Evolutionary conservation across 2,113 vertebrate species (phyloP).

Genomic region (Microcebus griseorufus): DNA sequence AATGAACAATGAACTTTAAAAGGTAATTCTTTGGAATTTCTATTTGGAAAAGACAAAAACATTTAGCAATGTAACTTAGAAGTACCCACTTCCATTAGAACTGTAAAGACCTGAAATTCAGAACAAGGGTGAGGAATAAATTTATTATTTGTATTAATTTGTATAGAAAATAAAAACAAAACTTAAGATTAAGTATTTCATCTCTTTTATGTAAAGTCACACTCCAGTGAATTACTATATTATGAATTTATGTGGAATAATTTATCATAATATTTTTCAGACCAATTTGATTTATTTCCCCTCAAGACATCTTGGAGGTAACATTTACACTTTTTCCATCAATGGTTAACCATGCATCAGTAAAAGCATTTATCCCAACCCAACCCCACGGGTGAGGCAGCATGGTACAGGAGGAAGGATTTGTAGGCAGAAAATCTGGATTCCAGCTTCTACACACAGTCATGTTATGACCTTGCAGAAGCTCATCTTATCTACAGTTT

Average conservation of each 20-base stretch:
- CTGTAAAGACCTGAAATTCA: slow-evolving; percentile 39
- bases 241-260: slow-evolving; percentile 45
- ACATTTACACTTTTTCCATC: slow-evolving; percentile 40
- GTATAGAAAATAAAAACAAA: slow-evolving; percentile 46
- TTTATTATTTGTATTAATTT: slow-evolving; percentile 51
- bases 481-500: slow-evolving; percentile 14
- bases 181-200: background rate
- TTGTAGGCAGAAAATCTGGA: background rate
- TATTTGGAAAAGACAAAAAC: slow-evolving; percentile 53
- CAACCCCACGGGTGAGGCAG: background rate
- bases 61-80: slow-evolving; percentile 12
- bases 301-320: slow-evolving; percentile 20
- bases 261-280: slow-evolving; percentile 49
- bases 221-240: slow-evolving; percentile 37
- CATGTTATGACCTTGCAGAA: background rate
- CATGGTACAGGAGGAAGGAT: background rate
- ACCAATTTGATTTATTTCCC: slow-evolving; percentile 43
- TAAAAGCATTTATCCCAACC: slow-evolving; percentile 13
- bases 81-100: background rate
- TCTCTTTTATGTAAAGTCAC: background rate
- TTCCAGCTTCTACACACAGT: background rate
- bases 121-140: background rate
- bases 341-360: background rate
- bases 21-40: slow-evolving; percentile 37
- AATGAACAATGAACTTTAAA: slow-evolving; percentile 49